Percentiles rank a stretch among this genome's conserved stretches.
These are phyloP conservation scores for Drosophila guanche DNA, from an alignment of 1,140 invertebrate species.

Conservation along the genomic window DNA sequence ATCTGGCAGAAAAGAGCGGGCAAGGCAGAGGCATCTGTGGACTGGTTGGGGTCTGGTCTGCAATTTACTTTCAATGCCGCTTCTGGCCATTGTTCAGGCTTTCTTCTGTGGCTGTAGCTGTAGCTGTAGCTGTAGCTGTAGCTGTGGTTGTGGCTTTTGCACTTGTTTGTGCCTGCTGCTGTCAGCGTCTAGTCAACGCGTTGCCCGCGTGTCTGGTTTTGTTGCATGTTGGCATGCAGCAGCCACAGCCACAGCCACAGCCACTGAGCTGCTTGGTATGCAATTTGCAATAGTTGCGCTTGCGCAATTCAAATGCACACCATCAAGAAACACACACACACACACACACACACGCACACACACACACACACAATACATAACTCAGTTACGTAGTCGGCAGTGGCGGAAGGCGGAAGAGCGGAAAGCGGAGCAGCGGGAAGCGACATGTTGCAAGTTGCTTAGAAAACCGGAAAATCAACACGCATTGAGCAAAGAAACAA, in stretches of 20 bases:
- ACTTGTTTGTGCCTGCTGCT: conserved; percentile 54
- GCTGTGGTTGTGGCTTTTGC: conserved; percentile 35
- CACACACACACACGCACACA: neutral
- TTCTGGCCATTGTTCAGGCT: conserved; percentile 58
- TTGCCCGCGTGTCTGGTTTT: conserved; percentile 78
- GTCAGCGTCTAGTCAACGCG: conserved; percentile 75
- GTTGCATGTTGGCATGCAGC: conserved; percentile 79
- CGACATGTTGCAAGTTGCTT: conserved; percentile 42
- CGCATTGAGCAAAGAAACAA: conserved; percentile 44
- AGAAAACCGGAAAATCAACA: conserved; percentile 78
- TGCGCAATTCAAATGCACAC: conserved; percentile 78
- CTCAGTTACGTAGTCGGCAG: conserved; percentile 75
- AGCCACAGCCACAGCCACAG: conserved; percentile 24
- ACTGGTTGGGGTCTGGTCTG: conserved; percentile 51
- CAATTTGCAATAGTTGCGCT: conserved; percentile 80
- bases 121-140: conserved; percentile 8
- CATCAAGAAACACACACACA: conserved; percentile 29
- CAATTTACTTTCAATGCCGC: conserved; percentile 79
- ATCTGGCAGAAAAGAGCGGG: conserved; percentile 1
- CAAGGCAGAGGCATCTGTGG: conserved; percentile 13
- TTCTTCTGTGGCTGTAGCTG: conserved; percentile 33
- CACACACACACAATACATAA: conserved; percentile 53
- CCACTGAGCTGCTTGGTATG: conserved; percentile 66
- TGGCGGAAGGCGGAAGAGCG: conserved; percentile 29
- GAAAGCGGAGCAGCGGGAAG: conserved; percentile 51